These are phyloP conservation scores for Cottus gobio DNA, from an alignment of 2,113 vertebrate species.

Conservation along the genomic window DNA sequence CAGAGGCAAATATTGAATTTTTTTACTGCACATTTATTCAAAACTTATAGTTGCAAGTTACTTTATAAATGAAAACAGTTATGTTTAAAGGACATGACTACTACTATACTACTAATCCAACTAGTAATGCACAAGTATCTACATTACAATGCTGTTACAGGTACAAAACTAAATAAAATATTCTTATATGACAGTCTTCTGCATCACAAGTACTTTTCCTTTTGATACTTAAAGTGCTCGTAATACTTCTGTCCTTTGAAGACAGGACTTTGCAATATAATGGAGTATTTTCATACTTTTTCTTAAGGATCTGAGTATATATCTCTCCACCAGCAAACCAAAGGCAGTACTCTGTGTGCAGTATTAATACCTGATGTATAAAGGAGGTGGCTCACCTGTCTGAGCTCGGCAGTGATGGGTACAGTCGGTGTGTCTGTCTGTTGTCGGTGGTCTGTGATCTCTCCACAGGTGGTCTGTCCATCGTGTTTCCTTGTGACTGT, in stretches of 20 bases:
- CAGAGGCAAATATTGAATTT: background rate
- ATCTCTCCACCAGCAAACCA: background rate
- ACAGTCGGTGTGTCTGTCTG: slow-evolving; percentile 41
- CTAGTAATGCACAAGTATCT: background rate
- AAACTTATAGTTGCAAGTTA: background rate
- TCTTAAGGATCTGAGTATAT: background rate
- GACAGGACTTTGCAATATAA: background rate
- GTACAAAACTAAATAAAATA: background rate
- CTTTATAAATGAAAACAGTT: background rate
- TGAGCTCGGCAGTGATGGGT: slow-evolving; percentile 53
- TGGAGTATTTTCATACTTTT: background rate
- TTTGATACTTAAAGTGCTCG: background rate
- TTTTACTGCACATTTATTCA: background rate
- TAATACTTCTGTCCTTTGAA: background rate
- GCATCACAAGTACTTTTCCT: background rate
- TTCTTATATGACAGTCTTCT: background rate
- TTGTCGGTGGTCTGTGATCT: background rate
- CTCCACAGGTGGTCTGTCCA: background rate
- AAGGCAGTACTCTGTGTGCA: background rate
- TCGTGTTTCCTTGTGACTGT: slow-evolving; percentile 42
- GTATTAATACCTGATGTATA: background rate
- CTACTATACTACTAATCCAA: background rate
- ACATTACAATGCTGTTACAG: background rate
- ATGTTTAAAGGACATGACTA: background rate
- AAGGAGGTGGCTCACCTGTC: slow-evolving; percentile 34